Conservation (phyloP, 2,797 vertebrate species). For the Acrossocheilus fasciatus region DNA sequence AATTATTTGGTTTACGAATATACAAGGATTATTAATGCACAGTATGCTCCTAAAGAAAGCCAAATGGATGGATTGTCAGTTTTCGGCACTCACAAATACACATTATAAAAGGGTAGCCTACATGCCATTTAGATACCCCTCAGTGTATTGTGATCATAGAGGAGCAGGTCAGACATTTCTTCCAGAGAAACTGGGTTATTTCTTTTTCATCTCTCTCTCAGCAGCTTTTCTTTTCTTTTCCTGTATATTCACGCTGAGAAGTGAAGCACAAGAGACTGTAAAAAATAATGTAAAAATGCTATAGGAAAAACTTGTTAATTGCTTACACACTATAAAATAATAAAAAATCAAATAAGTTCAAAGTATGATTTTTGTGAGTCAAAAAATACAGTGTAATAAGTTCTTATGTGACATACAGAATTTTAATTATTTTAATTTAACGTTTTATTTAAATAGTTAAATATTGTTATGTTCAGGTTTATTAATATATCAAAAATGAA, state of each 20-base stretch:
- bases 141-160: constrained; percentile 17
- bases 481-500: not conserved
- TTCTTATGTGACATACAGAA: not conserved
- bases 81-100: not conserved
- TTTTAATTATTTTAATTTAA: not conserved
- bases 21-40: not conserved
- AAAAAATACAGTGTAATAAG: not conserved
- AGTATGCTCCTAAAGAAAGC: not conserved
- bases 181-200: not conserved
- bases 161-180: constrained; percentile 11
- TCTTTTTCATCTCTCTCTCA: not conserved
- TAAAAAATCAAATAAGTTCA: not conserved
- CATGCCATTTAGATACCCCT: not conserved
- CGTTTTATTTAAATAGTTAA: not conserved
- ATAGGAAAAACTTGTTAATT: not conserved
- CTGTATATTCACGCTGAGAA: not conserved
- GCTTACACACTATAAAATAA: not conserved
- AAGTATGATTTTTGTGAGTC: not conserved
- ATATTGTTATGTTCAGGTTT: not conserved
- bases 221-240: not conserved
- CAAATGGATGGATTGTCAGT: not conserved
- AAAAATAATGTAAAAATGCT: too few species aligned
- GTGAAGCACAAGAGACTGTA: not conserved
- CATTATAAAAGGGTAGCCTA: not conserved
- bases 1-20: not conserved